Base-by-base conservation (phyloP, 2,113 vertebrate genomes). In the Xiphophorus couchianus region DNA sequence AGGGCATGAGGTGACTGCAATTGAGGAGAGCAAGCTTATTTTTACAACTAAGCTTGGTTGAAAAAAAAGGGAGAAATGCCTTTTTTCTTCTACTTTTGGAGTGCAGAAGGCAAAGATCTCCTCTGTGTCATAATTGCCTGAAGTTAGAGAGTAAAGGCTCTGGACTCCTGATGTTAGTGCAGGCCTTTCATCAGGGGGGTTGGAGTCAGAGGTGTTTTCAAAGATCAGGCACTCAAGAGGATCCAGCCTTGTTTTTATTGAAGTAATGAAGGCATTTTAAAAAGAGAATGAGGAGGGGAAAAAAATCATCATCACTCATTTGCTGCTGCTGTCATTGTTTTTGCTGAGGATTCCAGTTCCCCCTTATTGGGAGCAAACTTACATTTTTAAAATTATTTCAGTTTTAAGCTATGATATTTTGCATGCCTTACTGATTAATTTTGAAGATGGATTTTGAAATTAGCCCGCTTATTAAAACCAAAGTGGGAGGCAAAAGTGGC, bases 101-200 rank as follows among this genome's bases (percentile, higher is more conserved):
- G 90, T 83, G 88, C 88, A 93, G 87, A 83, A 92, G 91, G 87
- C 89, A 91, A 92, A 94, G 92, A 92, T 92, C 92, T 93, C 90
- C 87, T 93, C 89, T 93, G 90, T 92, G 93, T 92, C 89, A 93
- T 93, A 93, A 94, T 92, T 93, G 93, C 93, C 93, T 93, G 88
- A 92, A 94, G 92, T 93, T 88, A 91, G 87, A 91, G 92, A 93
- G 93, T 90, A 94, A 94, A 94, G 87, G 93, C 90, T 86, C 82
- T 83, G 86, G 91, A 93, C 92, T 94, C 80, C 86, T 91, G 93
- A 92, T 93, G 89, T 90, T 92, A 91, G 84, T 86, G 90, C 86
- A 85, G 89, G 89, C 90, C 91, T 94, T 93, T 94, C 88, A 93
- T 93, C 88, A 84, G 83, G 89, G 86, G 88, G 88, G 81, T 78